Evolutionary conservation across 2,797 vertebrate species (phyloP), one percentile per base, ranked within the genome.

Genomic region (Pelochelys cantorii): DNA sequence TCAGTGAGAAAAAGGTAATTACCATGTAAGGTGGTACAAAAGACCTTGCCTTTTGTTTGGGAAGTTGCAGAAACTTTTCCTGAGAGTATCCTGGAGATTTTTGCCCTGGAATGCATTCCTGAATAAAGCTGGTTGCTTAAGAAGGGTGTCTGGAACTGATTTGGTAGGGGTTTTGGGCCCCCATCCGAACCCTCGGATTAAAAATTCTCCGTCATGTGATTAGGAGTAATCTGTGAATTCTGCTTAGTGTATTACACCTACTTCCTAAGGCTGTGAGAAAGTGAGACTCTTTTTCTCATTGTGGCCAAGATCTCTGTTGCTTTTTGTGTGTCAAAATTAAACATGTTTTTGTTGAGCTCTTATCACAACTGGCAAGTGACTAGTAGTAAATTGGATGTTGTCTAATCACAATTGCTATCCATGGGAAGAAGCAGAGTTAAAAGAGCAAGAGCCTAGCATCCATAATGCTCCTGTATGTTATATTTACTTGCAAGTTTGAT

Each of bases 321-420:
- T 84, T 87, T 91, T 93, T 71, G 94, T 54, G 75, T 92, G 86
- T 93, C 87, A 93, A 85, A 96, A 93, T 91, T 71, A 94, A 54
- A 83, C 86, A 82, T 11, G 34, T 83, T 90, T 89, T 89, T 93
- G 60, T 37, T 65, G 83, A 75, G 81, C 75, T 90, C 89, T 92
- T 90, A 92, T 94, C 94, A 81, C 88, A 84, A 85, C 84, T 93
- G 92, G 91, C 92, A 95, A 94, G 90, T 60, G 81, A 2, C 91
- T 95, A 96, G 93, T 79, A 89, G 95, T 95, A 93, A 90, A 89
- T 83, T 86, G 94, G 81, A 88, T 0, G 0, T 95, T 96, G 93
- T 96, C 90, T 96, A 96, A 96, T 96, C 94, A 88, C 90, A 92
- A 83, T 94, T 94, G 81, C 94, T 96, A 86, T 92, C 93, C 88